A percentile compares a stretch with the other conserved stretches of the same genome.
phyloP scores from a whole-genome alignment of 1,140 invertebrate genomes.

The Drosophila varians region DNA sequence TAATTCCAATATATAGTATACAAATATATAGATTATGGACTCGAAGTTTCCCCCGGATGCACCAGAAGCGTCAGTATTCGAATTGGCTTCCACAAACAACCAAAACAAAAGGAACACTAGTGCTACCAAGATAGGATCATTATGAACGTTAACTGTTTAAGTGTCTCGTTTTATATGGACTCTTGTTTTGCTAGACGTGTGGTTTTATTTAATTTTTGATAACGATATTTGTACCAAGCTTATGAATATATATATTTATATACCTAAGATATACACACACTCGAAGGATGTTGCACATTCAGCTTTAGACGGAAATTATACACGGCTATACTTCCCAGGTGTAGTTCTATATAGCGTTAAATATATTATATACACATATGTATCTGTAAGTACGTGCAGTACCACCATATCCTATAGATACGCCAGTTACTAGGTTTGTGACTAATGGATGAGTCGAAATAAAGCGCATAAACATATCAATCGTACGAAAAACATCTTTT shows the following conservation, averaged over 20 bases:
- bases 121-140: constrained; percentile 26
- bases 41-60: constrained; percentile 2
- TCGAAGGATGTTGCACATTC: constrained; percentile 2
- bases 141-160: constrained; percentile 35
- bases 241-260: constrained; percentile 26
- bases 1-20: constrained; percentile 40
- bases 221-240: constrained; percentile 22
- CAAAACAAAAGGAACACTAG: constrained; percentile 18
- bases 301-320: constrained; percentile 26
- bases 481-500: neutral
- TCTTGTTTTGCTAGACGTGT: constrained; percentile 42
- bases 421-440: constrained; percentile 21
- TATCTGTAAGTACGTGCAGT: neutral
- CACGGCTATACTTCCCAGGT: constrained; percentile 15
- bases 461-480: constrained; percentile 45
- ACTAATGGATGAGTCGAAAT: constrained; percentile 30
- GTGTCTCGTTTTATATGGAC: constrained; percentile 44
- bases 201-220: constrained; percentile 29
- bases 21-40: constrained; percentile 14
- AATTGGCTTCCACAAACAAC: constrained; percentile 28
- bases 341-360: constrained; percentile 10
- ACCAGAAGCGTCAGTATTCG: constrained; percentile 1
- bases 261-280: constrained; percentile 18
- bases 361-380: constrained; percentile 13
- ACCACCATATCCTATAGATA: constrained; percentile 11